These are phyloP conservation scores for Listronotus bonariensis DNA, from an alignment of 1,140 invertebrate species.

Conservation along the genomic window DNA sequence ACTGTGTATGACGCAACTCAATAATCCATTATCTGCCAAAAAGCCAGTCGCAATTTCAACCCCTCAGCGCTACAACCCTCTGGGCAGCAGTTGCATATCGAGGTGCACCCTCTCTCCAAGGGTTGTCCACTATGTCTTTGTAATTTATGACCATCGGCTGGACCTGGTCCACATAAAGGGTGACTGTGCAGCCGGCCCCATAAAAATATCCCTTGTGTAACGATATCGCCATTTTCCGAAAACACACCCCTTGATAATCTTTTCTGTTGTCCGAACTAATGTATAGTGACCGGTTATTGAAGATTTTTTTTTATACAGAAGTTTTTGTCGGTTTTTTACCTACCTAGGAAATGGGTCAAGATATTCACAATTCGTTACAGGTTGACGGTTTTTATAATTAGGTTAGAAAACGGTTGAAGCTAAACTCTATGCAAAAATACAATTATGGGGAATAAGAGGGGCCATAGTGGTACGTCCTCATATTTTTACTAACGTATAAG, in stretches of 20 bases:
- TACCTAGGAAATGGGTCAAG: too few species aligned
- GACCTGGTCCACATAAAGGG: constrained; percentile 38
- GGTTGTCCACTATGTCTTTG: constrained; percentile 29
- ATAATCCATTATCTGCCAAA: constrained; percentile 25
- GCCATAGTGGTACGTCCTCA: too few species aligned
- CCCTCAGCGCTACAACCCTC: constrained; percentile 16
- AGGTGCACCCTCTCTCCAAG: constrained; percentile 27
- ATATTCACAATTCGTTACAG: too few species aligned
- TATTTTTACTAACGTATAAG: too few species aligned
- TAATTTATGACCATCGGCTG: constrained; percentile 33
- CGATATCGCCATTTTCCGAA: constrained; percentile 35
- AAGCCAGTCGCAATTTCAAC: constrained; percentile 23
- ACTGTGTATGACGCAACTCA: constrained; percentile 11
- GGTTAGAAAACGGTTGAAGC: too few species aligned
- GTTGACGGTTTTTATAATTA: too few species aligned
- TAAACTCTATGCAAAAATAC: too few species aligned
- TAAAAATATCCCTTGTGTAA: constrained; percentile 33
- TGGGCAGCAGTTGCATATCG: constrained; percentile 31
- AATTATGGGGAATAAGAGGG: too few species aligned
- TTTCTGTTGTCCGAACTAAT: constrained; percentile 19
- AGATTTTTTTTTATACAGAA: too few species aligned
- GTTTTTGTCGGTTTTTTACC: too few species aligned
- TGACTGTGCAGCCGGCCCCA: constrained; percentile 37
- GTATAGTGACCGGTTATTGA: too few species aligned
- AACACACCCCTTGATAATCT: constrained; percentile 30